Base-by-base conservation (phyloP, 2,888 invertebrate species). In the Penaeus monodon region DNA sequence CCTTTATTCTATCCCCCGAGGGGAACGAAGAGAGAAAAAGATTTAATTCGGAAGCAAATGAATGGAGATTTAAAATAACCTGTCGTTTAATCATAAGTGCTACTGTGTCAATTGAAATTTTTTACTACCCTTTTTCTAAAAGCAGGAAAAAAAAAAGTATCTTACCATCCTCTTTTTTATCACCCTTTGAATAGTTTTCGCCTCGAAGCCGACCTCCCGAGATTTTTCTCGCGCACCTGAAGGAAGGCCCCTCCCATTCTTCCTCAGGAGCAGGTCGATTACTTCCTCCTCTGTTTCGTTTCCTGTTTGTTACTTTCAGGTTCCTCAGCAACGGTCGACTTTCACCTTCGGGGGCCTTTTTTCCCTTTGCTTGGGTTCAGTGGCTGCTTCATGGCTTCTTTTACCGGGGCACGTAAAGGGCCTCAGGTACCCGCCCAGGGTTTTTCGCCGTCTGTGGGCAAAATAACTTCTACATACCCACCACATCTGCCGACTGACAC, bases 171-270 rank as follows among this genome's bases (percentile, higher is more conserved):
- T 79, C 79, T 24, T 27, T 68, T 12, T 65, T 33, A 27, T 79
- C 68, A n/a, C 64, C 73, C 10, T n/a, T 12, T n/a, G 24, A 73
- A 38, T 27, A 49, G 49, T 70, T n/a, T 57, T 82, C 79, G 27
- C 79, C 70, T n/a, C 86, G 68, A 27, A 86, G 79, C n/a, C 78
- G 86, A 33, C 73, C 29, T 2, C 86, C 86, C 33, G 83, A 86
- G 17, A 86, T 29, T 4, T 17, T 73, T n/a, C 38, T 83, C 79
- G 1, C 79, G 38, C 49, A 82, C 79, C 66, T 63, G 14, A 49
- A 86, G 73, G 49, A 79, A 86, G 14, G 86, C 66, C 2, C 86
- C 86, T 14, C 83, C 86, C 86, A 86, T n/a, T 27, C 84, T 20
- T 17, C 64, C 76, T 86, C 82, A 4, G 38, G 44, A 6, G 82